phyloP scores from a whole-genome alignment of 2,888 invertebrate genomes.

The Cheilosia variabilis region DNA sequence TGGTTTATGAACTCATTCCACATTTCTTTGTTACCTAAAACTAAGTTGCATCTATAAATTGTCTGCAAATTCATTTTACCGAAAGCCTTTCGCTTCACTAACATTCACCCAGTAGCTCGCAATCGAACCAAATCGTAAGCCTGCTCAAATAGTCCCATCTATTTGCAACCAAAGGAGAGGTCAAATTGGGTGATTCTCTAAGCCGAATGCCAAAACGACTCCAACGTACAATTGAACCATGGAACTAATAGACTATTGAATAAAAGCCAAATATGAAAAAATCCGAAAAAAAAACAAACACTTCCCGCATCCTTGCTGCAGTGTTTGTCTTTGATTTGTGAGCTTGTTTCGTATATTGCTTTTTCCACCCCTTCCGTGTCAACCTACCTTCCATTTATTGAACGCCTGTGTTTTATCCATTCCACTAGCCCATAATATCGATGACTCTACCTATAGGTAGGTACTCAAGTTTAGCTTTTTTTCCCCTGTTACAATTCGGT shows the following conservation, averaged over 20 bases:
- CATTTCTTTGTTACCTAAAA: no score
- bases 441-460: slow-evolving; percentile 38
- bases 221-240: slow-evolving; percentile 18
- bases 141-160: background rate
- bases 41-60: no score
- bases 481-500: slow-evolving; percentile 24
- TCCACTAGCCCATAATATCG: slow-evolving; percentile 9
- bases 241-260: slow-evolving; percentile 44
- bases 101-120: background rate
- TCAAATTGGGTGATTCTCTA: background rate
- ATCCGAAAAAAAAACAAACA: background rate
- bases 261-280: background rate
- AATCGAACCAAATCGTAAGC: background rate
- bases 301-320: slow-evolving; percentile 27
- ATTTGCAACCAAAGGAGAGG: background rate
- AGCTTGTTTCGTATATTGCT: slow-evolving; percentile 29
- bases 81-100: background rate
- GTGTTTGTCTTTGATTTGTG: slow-evolving; percentile 66
- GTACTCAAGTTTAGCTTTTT: background rate
- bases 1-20: no score
- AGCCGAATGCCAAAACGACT: slow-evolving; percentile 1
- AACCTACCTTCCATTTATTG: slow-evolving; percentile 39
- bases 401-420: slow-evolving; percentile 49
- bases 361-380: slow-evolving; percentile 3
- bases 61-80: background rate